Percentiles rank a stretch among this genome's conserved stretches.
These are phyloP conservation scores for Netelia melanura DNA, from an alignment of 2,888 invertebrate species.

Conservation along the genomic window DNA sequence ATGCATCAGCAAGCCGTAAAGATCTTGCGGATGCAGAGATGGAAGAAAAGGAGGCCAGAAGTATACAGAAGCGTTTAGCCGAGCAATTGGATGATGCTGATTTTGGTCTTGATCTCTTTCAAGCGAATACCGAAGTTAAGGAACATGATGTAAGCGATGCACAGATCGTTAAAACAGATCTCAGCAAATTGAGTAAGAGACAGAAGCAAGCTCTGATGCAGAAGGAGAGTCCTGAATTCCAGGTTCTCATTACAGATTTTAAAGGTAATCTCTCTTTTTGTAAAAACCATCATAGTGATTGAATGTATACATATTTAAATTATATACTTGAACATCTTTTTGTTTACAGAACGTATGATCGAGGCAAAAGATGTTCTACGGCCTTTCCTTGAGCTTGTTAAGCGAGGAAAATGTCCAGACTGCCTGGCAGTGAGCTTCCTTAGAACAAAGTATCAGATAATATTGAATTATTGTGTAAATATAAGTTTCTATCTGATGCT, in stretches of 20 bases:
- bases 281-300: slow-evolving; percentile 1
- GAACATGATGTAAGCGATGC: slow-evolving; percentile 73
- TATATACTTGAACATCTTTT: neutral
- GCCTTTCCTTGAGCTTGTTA: slow-evolving; percentile 89
- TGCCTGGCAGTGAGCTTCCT: slow-evolving; percentile 90
- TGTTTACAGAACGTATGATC: slow-evolving; percentile 85
- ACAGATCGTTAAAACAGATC: slow-evolving; percentile 90
- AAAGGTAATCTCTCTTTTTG: slow-evolving; percentile 86
- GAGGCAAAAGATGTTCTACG: slow-evolving; percentile 89
- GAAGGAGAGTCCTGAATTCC: slow-evolving; percentile 95
- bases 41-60: slow-evolving; percentile 94
- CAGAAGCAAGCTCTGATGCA: slow-evolving; percentile 92
- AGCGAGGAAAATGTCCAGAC: slow-evolving; percentile 87
- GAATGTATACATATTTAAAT: slow-evolving; percentile 1
- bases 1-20: slow-evolving; percentile 87
- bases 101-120: slow-evolving; percentile 87
- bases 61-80: slow-evolving; percentile 91
- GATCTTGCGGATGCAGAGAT: slow-evolving; percentile 91
- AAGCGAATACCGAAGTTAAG: slow-evolving; percentile 75
- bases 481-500: slow-evolving; percentile 94
- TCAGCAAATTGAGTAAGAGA: slow-evolving; percentile 90
- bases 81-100: slow-evolving; percentile 93
- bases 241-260: slow-evolving; percentile 92
- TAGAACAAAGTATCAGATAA: slow-evolving; percentile 89
- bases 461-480: slow-evolving; percentile 93